Conservation (phyloP, 2,797 vertebrate species). For the Pseudochaenichthys georgianus region DNA sequence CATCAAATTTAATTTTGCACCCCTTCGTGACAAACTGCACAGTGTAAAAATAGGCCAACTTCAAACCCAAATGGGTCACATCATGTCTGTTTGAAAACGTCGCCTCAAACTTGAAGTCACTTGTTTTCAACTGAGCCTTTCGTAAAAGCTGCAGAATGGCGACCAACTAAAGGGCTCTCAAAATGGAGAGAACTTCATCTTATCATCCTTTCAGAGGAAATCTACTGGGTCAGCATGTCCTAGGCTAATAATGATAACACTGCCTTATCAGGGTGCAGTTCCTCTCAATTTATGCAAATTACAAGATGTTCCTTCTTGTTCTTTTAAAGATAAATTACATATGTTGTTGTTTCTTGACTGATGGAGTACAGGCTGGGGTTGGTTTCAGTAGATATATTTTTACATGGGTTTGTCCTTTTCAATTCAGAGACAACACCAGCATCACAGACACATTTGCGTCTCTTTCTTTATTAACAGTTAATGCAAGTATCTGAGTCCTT, state of each 20-base stretch:
- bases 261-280: conserved; percentile 27
- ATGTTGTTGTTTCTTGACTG: conserved; percentile 31
- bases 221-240: conserved; percentile 45
- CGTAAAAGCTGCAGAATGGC: conserved; percentile 69
- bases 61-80: conserved; percentile 48
- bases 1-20: conserved; percentile 43
- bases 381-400: conserved; percentile 32
- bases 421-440: conserved; percentile 47
- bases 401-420: conserved; percentile 30
- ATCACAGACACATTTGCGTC: conserved; percentile 38
- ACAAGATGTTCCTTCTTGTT: conserved; percentile 15
- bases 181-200: conserved; percentile 77
- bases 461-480: conserved; percentile 32
- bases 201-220: conserved; percentile 40
- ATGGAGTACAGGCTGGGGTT: conserved; percentile 37
- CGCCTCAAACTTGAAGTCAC: conserved; percentile 44
- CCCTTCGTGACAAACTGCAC: conserved; percentile 43
- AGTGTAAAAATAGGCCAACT: conserved; percentile 62
- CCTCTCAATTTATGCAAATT: conserved; percentile 34
- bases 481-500: conserved; percentile 19
- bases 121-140: conserved; percentile 50
- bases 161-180: conserved; percentile 66
- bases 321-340: conserved; percentile 21
- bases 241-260: conserved; percentile 16
- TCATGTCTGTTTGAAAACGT: conserved; percentile 40